Conservation (phyloP, 37 sponge, comb jelly and placozoan genomes). For the Hexactinellida sp. region DNA sequence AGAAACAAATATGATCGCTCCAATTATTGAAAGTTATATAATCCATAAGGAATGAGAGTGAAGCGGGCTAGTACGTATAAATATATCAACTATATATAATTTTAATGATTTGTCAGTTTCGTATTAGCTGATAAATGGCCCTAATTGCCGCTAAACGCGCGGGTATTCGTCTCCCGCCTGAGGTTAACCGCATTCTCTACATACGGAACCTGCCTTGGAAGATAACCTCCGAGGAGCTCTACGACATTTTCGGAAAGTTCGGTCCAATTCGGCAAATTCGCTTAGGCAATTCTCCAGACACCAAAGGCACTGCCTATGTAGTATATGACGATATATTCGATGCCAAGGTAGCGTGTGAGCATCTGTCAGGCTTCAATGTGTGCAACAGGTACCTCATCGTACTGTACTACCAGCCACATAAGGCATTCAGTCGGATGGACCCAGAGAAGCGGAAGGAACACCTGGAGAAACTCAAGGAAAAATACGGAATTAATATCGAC, state of each 20-base stretch:
- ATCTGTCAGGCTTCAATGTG: conserved; percentile 95
- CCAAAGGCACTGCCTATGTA: conserved; percentile 92
- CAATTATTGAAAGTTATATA: no score
- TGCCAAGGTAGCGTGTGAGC: conserved; percentile 99
- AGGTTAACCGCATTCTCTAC: conserved; percentile 96
- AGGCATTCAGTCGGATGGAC: conserved; percentile 92
- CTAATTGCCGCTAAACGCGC: conserved; percentile 2
- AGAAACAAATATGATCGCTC: no score
- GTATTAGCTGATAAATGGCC: not conserved
- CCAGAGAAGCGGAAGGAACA: conserved; percentile 82
- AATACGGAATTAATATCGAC: conserved; percentile 87
- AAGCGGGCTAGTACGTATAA: no score
- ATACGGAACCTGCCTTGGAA: conserved; percentile 95
- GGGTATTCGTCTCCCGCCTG: conserved; percentile 79
- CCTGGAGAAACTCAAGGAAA: conserved; percentile 78
- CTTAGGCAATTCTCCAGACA: conserved; percentile 80
- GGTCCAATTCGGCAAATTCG: conserved; percentile 95
- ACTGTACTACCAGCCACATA: conserved; percentile 96
- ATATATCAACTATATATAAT: no score
- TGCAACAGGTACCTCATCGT: conserved; percentile 98
- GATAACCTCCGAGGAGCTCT: conserved; percentile 89
- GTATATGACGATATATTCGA: conserved; percentile 99
- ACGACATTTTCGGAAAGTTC: conserved; percentile 98
- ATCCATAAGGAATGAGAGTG: no score
- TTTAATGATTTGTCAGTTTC: no score